These are phyloP conservation scores for Marronus borbonicus DNA, from an alignment of 2,888 invertebrate species.

Conservation along the genomic window DNA sequence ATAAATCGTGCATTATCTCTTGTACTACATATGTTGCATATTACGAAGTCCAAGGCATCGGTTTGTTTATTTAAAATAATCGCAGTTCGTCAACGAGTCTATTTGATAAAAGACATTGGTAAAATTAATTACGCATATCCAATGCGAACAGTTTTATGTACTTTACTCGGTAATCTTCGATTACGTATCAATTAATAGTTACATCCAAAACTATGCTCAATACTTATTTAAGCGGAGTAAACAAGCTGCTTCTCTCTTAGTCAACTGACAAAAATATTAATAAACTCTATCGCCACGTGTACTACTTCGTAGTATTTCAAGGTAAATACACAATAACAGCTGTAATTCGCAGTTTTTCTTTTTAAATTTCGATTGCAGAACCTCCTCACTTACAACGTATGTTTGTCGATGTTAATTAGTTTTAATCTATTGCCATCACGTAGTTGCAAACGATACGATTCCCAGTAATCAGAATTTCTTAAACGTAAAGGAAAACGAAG, in stretches of 20 bases:
- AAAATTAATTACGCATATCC: background rate
- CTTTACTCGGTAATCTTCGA: background rate
- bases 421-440: no score
- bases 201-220: background rate
- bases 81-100: background rate
- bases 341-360: no score
- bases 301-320: constrained; percentile 7
- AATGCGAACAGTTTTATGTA: background rate
- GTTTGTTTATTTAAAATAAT: constrained; percentile 23
- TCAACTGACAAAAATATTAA: background rate
- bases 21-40: constrained; percentile 4
- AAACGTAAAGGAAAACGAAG: no score
- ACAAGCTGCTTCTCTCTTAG: background rate
- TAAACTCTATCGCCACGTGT: background rate
- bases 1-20: constrained; percentile 9
- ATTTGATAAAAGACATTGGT: constrained; percentile 3
- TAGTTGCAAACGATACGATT: no score
- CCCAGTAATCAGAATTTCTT: no score
- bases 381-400: no score
- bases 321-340: background rate
- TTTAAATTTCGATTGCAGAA: background rate
- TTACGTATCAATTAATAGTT: no score
- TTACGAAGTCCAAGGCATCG: constrained; percentile 24
- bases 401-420: no score
- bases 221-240: background rate